Conservation (phyloP, 1,140 invertebrate species). For the Drosophila parabipectinata region DNA sequence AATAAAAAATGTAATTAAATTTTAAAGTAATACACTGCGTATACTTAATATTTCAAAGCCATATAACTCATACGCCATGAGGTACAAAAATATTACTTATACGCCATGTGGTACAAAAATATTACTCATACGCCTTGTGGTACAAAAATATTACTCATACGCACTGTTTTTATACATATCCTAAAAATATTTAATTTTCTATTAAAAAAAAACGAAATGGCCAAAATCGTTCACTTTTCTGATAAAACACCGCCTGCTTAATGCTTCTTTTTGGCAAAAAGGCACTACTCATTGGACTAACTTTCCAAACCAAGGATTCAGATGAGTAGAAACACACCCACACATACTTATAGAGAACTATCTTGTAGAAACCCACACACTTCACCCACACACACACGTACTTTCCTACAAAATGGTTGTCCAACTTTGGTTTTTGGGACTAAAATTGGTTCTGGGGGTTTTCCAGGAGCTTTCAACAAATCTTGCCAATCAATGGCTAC, state of each 20-base stretch:
- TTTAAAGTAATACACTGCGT: not conserved
- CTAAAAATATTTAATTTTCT: too few relatives aligned
- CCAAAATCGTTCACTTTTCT: too few relatives aligned
- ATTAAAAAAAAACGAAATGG: too few relatives aligned
- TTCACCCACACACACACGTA: not conserved
- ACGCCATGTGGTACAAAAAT: not conserved
- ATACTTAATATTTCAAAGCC: not conserved
- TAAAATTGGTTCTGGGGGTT: conserved; percentile 53
- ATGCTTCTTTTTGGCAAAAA: conserved; percentile 25
- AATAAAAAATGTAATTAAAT: not conserved
- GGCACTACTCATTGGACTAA: conserved; percentile 42
- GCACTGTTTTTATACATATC: not conserved
- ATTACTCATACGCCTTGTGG: not conserved
- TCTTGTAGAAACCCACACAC: not conserved
- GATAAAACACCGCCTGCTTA: not conserved
- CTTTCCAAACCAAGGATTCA: conserved; percentile 33
- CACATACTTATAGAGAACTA: not conserved
- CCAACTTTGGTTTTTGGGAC: conserved; percentile 54
- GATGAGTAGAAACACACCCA: not conserved
- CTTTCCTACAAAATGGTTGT: conserved; percentile 43
- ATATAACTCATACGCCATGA: not conserved
- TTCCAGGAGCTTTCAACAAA: conserved; percentile 56
- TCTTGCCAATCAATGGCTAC: conserved; percentile 71
- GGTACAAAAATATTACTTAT: not conserved
- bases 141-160: not conserved